These are phyloP conservation scores for Trematomus bernacchii DNA, from an alignment of 2,797 vertebrate species.

Conservation along the genomic window DNA sequence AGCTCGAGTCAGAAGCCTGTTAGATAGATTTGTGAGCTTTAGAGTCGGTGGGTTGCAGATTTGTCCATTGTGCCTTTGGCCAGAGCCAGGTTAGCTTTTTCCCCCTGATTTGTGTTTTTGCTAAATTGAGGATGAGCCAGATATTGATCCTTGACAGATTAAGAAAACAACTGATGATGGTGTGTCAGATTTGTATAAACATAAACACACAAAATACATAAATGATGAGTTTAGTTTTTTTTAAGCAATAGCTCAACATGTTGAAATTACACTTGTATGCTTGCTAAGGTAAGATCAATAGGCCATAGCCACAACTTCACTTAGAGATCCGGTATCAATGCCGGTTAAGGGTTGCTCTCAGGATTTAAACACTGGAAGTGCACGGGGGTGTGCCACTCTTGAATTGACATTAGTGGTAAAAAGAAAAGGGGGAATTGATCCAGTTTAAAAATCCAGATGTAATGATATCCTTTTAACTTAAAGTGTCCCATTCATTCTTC, in stretches of 20 bases:
- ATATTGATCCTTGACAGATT: too few relatives aligned
- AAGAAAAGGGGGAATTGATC: slow-evolving; percentile 48
- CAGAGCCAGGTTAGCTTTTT: too few relatives aligned
- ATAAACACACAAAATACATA: too few relatives aligned
- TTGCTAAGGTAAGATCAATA: too few relatives aligned
- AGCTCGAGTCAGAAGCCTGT: too few relatives aligned
- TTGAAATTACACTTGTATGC: too few relatives aligned
- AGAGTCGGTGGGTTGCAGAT: not conserved
- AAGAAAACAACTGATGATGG: too few relatives aligned
- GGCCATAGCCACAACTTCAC: too few relatives aligned
- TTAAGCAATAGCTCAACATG: too few relatives aligned
- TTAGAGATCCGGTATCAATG: not conserved
- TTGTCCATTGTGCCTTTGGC: not conserved
- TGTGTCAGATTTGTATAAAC: too few relatives aligned
- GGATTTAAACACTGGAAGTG: not conserved
- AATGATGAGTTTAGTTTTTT: too few relatives aligned
- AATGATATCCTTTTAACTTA: slow-evolving; percentile 51
- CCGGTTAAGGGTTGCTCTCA: not conserved
- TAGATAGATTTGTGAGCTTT: not conserved
- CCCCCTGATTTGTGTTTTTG: not conserved
- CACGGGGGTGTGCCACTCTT: not conserved
- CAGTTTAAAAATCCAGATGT: slow-evolving; percentile 40
- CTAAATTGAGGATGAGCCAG: not conserved
- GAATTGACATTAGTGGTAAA: slow-evolving; percentile 3
- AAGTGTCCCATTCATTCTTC: slow-evolving; percentile 38